Evolutionary conservation across 2,888 invertebrate genomes (phyloP).

Genomic region (Rhagonycha lutea): DNA sequence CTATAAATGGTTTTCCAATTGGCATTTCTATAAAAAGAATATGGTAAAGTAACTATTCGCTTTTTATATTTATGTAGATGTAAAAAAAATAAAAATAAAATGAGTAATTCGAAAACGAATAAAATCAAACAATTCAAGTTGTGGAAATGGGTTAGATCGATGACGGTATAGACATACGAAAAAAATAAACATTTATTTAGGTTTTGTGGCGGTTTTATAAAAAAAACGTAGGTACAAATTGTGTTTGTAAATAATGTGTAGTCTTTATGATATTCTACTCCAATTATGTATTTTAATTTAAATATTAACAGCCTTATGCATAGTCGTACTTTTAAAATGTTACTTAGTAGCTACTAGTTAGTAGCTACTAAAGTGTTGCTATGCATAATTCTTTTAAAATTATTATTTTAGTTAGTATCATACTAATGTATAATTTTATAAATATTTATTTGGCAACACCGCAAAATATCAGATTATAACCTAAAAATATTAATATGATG

Average conservation of each 20-base stretch:
- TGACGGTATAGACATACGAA: neutral
- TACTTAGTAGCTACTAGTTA: no score
- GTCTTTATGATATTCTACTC: neutral
- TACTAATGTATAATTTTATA: no score
- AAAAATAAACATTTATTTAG: neutral
- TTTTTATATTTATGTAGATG: neutral
- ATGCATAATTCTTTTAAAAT: no score
- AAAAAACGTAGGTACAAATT: neutral
- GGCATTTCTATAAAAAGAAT: neutral
- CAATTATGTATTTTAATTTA: neutral
- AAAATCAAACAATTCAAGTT: neutral
- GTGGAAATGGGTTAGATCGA: neutral
- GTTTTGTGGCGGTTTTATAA: neutral
- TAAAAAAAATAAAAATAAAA: neutral
- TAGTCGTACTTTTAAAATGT: no score
- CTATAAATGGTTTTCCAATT: no score
- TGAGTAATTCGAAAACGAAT: neutral
- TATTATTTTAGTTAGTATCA: no score
- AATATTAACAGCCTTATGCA: no score
- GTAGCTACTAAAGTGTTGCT: no score
- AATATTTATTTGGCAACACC: no score
- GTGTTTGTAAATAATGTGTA: neutral
- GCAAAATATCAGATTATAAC: no score
- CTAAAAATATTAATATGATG: no score
- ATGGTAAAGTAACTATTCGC: neutral